Evolutionary conservation across 2,797 vertebrate species (phyloP), one percentile per base, ranked within the genome.

Genomic region (Australoheros facetus): DNA sequence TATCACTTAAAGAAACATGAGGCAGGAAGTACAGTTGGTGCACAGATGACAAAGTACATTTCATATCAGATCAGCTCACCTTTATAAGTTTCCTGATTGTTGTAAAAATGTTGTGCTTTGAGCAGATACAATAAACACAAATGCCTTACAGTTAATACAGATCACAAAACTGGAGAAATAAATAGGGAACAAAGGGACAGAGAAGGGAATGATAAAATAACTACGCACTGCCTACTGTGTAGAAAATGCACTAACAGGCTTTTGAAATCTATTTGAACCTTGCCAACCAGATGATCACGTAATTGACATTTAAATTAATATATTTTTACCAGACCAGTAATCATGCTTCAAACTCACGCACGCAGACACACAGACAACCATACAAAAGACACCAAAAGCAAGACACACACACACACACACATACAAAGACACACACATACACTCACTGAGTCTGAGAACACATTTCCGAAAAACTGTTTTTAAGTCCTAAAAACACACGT

Each of bases 61-160:
- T 84, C 75, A 14, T 42, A 62, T 86, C 73, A 48, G 32, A 79
- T 75, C 56, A 72, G 60, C 45, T 80, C 51, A 53, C 17, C 26
- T 80, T 84, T 70, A 77, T 42, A 66, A 17, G 66, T 75, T 80
- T 74, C 64, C 45, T 57, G 54, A 17, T n/a, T 26, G 78, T 54
- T 34, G 30, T 60, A 21, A 71, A 83, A 37, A 80, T 55, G 14
- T 87, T 91, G 85, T 87, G 87, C 92, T 91, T 89, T 87, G 71
- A 91, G 51, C 76, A 73, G 64, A 83, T 58, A 82, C 64, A 73
- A 78, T 76, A 75, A 87, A 84, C 56, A 85, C 71, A 71, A 7
- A 74, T 0, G 11, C 5, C 51, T 83, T 86, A 88, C 19, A 0
- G 57, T 62, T 75, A 62, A 80, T 55, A 85, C 56, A 83, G n/a